Evolutionary conservation across 2,888 invertebrate genomes (phyloP), one percentile per base, ranked within the genome.

Genomic region (Ormia ochracea): DNA sequence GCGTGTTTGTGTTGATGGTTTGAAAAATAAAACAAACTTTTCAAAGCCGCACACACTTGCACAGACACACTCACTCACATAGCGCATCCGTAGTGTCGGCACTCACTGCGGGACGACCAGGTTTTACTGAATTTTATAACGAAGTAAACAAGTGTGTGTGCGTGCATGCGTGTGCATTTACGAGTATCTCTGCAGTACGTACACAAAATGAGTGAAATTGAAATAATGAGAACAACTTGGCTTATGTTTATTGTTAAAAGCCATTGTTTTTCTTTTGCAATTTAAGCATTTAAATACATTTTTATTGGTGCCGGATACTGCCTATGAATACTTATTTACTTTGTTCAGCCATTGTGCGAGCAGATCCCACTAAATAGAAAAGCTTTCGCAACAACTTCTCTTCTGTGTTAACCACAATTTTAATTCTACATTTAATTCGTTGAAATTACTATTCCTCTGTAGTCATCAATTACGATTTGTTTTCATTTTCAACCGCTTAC

Each of bases 1-100:
- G 76, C 76, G 76, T 80, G 76, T 76, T 80, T 72, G 50, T 76
- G 61, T 76, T 76, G 72, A 63, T 61, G 76, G 76, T 75, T 79
- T 59, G 17, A 43, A 36, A 48, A 63, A 75, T 72, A 66, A 70
- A 78, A 74, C 50, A 75, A 70, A 76, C 54, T 68, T 72, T 66
- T 52, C 5, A n/a, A 9, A 68, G 6, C 5, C 19, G 7, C 9
- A 31, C 21, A 26, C 26, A 48, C 26, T n/a, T n/a, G 58, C 14
- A 33, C 23, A 7, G 23, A 31, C 14, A 48, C 21, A 48, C 33
- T 17, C 48, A 2, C 14, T 4, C 45, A 33, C 14, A 19, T 21
- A 54, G 2, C 21, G 4, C 38, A 23, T 3, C 17, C 26, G 3
- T 23, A 23, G 5, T 21, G 10, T 28, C 28, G 61, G 36, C 69